Base-by-base conservation (phyloP, 2,888 invertebrate species). In the Tetragnatha montana region DNA sequence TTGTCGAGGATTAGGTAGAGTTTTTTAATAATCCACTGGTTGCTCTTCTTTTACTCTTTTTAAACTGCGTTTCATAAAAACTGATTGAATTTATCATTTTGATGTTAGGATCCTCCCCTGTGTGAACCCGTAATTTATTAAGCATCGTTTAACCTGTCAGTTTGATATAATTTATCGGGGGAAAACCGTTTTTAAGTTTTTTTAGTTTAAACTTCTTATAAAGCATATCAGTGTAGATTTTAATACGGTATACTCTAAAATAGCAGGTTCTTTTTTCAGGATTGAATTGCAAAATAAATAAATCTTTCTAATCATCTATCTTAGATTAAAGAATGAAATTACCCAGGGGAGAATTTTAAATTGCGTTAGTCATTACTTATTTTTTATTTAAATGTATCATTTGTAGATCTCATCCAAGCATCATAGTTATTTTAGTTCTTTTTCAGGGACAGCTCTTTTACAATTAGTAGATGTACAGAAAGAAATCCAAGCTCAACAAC, bases 391-490 rank as follows among this genome's bases (percentile, higher is more conserved):
- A 35, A 35, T 35, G 35, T 35, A 35, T 35, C 35, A 35, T 35
- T 2, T 35, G 1, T 35, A 35, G 35, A 4, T 35, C 35, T 4
- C 1, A 35, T 35, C 35, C 35, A 35, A 35, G 35, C 35, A 35
- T 35, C 35, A 35, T n/a, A 73, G 73, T 80, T 35, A 35, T 35
- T 35, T 35, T 50, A 68, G 60, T 84, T 69, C 92, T 93, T 93
- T 95, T 95, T 60, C 95, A 98, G 98, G 98, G 93, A 96, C 96
- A 87, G 97, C 97, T 85, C 95, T 98, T 92, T 96, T 97, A 96
- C 97, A 97, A 94, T 97, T 98, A 92, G 97, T 97, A 79, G 97
- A 97, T 93, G 97, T 98, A 47, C 97, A 97, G 94, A 96, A 97
- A 93, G 97, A 98, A 94, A 97, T 98, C 92, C 98, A 98, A 94